Conservation (phyloP, 2,797 vertebrate species). For the Scomberomorus guttatus region DNA sequence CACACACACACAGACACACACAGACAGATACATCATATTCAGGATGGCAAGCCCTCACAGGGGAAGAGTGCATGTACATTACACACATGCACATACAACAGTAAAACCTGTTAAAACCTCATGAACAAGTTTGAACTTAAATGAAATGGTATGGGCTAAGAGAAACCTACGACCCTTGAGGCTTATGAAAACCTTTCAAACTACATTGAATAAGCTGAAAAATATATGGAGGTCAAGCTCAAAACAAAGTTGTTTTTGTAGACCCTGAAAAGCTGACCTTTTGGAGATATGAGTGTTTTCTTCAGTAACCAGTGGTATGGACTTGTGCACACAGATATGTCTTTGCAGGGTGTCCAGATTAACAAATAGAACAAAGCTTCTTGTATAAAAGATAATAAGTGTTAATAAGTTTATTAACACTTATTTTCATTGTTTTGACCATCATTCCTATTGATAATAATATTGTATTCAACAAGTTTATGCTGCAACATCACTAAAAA, state of each 20-base stretch:
- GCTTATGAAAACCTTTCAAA: slow-evolving; percentile 44
- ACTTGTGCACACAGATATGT: slow-evolving; percentile 11
- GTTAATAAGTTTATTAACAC: neutral
- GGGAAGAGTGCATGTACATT: slow-evolving; percentile 41
- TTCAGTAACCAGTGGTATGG: neutral
- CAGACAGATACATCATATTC: slow-evolving; percentile 44
- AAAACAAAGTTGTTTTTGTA: slow-evolving; percentile 30
- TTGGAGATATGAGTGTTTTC: slow-evolving; percentile 27
- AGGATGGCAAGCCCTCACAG: slow-evolving; percentile 26
- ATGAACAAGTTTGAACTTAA: slow-evolving; percentile 25
- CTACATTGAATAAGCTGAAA: slow-evolving; percentile 25
- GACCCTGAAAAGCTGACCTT: slow-evolving; percentile 31
- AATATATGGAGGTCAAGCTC: slow-evolving; percentile 19
- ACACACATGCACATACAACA: slow-evolving; percentile 25
- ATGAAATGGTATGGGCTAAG: neutral
- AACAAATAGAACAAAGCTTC: neutral
- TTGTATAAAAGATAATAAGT: neutral
- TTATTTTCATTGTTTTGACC: neutral
- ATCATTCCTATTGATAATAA: too few species aligned
- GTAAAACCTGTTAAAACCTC: slow-evolving; percentile 27
- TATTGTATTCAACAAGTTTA: neutral
- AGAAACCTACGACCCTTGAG: slow-evolving; percentile 22
- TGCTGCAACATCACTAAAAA: neutral
- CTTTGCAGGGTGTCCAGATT: neutral
- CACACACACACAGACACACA: slow-evolving; percentile 37